Base-by-base conservation (phyloP, 2,888 invertebrate species). In the Emmelina monodactyla region DNA sequence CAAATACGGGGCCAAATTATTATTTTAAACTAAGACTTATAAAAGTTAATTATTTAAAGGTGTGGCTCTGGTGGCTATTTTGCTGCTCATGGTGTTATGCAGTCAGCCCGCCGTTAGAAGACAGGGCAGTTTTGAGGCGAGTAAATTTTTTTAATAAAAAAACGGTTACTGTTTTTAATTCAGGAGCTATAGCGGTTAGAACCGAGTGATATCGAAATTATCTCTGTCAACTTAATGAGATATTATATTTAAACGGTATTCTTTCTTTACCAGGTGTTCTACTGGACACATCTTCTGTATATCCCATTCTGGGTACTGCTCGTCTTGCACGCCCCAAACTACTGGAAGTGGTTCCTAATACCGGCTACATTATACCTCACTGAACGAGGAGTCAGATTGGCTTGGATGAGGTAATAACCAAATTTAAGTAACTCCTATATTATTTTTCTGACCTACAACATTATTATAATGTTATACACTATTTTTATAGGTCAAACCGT, bases 281-380 rank as follows among this genome's bases (percentile, higher is more conserved):
- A 96, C 70, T 95, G 94, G 91, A 92, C 94, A 0, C 97, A 97
- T 62, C 73, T 94, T 19, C 78, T 97, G 41, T 94, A 94, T 66
- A 79, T 94, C 2, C 91, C 91, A 0, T 96, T 94, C 64, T 95
- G 92, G 92, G 70, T 91, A 12, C 65, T 96, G 2, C 75, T 90
- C 10, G 83, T 94, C 30, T 82, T 95, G 38, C 97, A 97, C 63
- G 94, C 89, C 0, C 94, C 94, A 0, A 92, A 92, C 63, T 97
- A 94, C 68, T 96, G 95, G 94, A 94, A 92, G 63, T 97, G 96
- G 95, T 93, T 96, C 62, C 75, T 93, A 19, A 66, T 86, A 2
- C 96, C 96, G 0, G 93, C 92, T 0, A 53, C 88, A 1, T 70
- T 94, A 1, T 96, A 92, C 59, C 45, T 88, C 0, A 65, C 91